Evolutionary conservation across 2,888 invertebrate genomes (phyloP).

Genomic region (Ennomos quercinarius): DNA sequence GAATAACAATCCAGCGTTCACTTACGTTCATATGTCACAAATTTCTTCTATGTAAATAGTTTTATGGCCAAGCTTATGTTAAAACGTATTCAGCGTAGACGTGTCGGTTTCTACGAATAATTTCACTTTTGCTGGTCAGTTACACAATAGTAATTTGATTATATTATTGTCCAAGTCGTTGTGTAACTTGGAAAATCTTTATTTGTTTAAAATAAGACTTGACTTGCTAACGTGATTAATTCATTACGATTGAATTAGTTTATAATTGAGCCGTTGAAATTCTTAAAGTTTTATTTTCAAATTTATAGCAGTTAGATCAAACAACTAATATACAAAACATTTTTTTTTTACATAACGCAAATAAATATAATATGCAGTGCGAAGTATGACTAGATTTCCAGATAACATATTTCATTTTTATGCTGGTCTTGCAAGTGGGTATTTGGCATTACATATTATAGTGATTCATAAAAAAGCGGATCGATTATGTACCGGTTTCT

Average conservation of each 20-base stretch:
- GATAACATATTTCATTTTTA: too few relatives aligned
- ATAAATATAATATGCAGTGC: too few relatives aligned
- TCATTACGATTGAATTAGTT: too few relatives aligned
- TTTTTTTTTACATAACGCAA: too few relatives aligned
- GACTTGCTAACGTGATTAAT: background rate
- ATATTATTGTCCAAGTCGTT: constrained; percentile 19
- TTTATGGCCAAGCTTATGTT: constrained; percentile 42
- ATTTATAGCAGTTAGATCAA: too few relatives aligned
- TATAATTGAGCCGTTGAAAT: too few relatives aligned
- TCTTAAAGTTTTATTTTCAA: too few relatives aligned
- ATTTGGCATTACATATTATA: too few relatives aligned
- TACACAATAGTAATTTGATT: constrained; percentile 36
- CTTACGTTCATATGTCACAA: constrained; percentile 23
- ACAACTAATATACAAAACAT: too few relatives aligned
- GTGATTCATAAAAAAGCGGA: too few relatives aligned
- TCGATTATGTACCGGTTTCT: constrained; percentile 19
- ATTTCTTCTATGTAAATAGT: constrained; percentile 31
- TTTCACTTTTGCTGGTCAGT: constrained; percentile 40
- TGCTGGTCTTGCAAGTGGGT: too few relatives aligned
- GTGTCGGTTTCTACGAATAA: constrained; percentile 38
- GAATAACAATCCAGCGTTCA: constrained; percentile 10
- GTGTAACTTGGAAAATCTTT: constrained; percentile 15
- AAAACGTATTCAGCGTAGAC: constrained; percentile 37
- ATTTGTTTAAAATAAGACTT: background rate
- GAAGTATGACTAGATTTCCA: too few relatives aligned